phyloP scores from a whole-genome alignment of 2,888 invertebrate species.

The Chalcis sispes region DNA sequence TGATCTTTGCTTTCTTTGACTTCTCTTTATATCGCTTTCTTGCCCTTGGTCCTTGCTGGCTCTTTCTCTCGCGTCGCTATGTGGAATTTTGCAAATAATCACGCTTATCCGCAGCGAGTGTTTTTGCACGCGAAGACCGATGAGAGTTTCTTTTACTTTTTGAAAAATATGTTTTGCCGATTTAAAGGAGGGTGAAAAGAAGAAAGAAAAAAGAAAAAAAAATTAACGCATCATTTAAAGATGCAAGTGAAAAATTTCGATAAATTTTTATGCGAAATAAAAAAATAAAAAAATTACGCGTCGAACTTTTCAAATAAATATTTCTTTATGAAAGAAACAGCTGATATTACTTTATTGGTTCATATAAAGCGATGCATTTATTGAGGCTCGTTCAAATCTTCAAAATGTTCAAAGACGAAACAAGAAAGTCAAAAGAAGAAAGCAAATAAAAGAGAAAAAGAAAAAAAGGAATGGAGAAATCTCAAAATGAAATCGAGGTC shows the following conservation, averaged over 20 bases:
- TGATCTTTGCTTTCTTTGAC: conserved; percentile 60
- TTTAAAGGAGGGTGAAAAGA: no score
- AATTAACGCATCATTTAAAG: no score
- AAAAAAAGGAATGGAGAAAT: neutral
- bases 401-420: conserved; percentile 26
- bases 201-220: no score
- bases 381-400: conserved; percentile 13
- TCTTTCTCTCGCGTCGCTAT: conserved; percentile 16
- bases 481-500: conserved; percentile 55
- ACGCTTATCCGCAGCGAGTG: neutral
- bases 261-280: no score
- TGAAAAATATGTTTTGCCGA: no score
- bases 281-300: no score
- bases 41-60: conserved; percentile 29
- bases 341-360: neutral
- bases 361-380: conserved; percentile 7
- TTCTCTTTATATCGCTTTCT: conserved; percentile 46
- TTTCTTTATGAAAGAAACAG: conserved; percentile 8
- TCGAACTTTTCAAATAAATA: conserved; percentile 9
- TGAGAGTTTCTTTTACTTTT: no score
- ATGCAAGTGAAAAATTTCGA: no score
- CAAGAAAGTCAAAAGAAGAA: neutral
- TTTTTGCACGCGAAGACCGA: no score
- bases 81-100: conserved; percentile 35
- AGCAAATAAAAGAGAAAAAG: conserved; percentile 4